Base-by-base conservation (phyloP, 2,113 vertebrate genomes). In the Bombycilla garrulus region DNA sequence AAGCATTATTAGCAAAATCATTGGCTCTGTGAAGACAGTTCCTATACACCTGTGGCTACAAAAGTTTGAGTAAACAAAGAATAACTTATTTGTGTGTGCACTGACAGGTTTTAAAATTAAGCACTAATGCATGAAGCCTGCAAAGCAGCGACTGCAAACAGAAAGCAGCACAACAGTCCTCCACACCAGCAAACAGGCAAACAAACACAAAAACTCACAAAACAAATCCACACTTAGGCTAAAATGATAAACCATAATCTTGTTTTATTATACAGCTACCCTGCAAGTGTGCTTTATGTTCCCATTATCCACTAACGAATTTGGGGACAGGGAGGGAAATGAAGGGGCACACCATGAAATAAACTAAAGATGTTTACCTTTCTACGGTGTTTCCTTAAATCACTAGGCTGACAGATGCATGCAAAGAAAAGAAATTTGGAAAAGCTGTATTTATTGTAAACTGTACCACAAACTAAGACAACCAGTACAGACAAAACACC, bases 331-430 rank as follows among this genome's bases (percentile, higher is more conserved):
- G 28, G 50, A 77, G 60, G 29, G 85, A 88, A 35, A 81, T 21
- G 51, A 95, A 70, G 24, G 53, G 40, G 62, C 79, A 95, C 50
- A 73, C 44, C 86, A 93, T 60, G 85, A 96, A 93, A 93, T 25
- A 97, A 93, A 76, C 93, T 95, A 15, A 95, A 95, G 86, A 81
- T 29, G 98, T 90, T 98, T 99, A 99, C 99, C 99, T 99, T 99
- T 99, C 99, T 99, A 98, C 98, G 99, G 87, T 99, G 99, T 95
- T 99, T 99, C 98, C 99, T 99, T 99, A 99, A 99, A 98, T 99
- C 99, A 94, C 99, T 99, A 99, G 99, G 99, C 99, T 99, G 99
- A 98, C 5, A 98, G 98, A 98, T 96, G 99, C 98, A 83, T 98
- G 98, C 96, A 97, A 98, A 98, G 95, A 97, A 95, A 98, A 92